phyloP scores from a whole-genome alignment of 37 sponge, comb jelly and placozoan genomes.

The Cladorhizidae sp. region DNA sequence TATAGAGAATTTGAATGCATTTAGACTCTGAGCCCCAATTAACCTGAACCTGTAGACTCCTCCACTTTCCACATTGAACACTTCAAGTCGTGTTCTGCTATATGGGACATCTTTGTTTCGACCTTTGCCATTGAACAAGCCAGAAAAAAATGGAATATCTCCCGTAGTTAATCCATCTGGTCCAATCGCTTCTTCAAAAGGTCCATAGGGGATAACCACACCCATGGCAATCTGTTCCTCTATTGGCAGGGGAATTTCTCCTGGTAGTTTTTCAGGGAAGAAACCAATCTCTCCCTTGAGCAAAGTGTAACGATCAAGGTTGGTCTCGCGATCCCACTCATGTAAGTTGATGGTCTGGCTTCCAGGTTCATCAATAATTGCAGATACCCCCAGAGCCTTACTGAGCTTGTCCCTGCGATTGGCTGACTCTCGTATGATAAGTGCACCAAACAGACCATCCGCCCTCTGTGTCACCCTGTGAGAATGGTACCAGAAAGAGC shows the following conservation, averaged over 20 bases:
- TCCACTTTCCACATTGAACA: conserved; percentile 57
- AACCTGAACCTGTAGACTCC: conserved; percentile 72
- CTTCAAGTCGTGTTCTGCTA: conserved; percentile 32
- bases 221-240: conserved; percentile 18
- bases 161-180: conserved; percentile 60
- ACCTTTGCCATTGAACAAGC: conserved; percentile 80
- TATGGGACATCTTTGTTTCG: conserved; percentile 47
- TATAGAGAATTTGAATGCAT: conserved; percentile 65
- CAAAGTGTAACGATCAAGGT: conserved; percentile 19
- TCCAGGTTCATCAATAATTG: conserved; percentile 42
- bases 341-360: conserved; percentile 59
- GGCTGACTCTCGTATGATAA: conserved; percentile 60
- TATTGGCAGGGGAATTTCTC: conserved; percentile 14
- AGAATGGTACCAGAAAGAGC: conserved; percentile 88
- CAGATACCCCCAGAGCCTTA: not conserved
- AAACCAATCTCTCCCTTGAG: conserved; percentile 19
- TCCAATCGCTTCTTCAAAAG: conserved; percentile 10
- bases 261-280: conserved; percentile 5
- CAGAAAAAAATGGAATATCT: conserved; percentile 69
- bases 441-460: conserved; percentile 77
- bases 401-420: conserved; percentile 25
- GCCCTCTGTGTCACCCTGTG: conserved; percentile 75
- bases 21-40: conserved; percentile 68
- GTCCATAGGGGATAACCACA: not conserved
- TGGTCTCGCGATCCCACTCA: conserved; percentile 59